phyloP scores from a whole-genome alignment of 2,888 invertebrate species.

The Diarsia dahlii region DNA sequence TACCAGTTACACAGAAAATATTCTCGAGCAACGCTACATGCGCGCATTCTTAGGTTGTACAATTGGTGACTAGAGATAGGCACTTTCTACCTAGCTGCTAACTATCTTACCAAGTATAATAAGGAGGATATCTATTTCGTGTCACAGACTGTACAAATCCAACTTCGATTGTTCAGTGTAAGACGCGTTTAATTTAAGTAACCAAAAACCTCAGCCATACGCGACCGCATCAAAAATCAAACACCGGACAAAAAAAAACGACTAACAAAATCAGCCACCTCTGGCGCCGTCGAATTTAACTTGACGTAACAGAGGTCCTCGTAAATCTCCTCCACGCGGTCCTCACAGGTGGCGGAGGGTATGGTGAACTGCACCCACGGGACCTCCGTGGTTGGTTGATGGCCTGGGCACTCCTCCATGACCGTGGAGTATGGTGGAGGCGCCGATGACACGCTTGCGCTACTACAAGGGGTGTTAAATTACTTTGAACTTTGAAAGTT shows the following conservation, averaged over 20 bases:
- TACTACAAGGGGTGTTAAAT: conserved; percentile 75
- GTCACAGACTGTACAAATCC: background rate
- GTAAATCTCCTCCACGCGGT: conserved; percentile 95
- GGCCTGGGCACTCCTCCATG: conserved; percentile 71
- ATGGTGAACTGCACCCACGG: conserved; percentile 93
- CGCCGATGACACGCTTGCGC: conserved; percentile 77
- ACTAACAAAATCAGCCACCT: conserved; percentile 87
- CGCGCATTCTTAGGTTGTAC: background rate
- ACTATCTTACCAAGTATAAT: background rate
- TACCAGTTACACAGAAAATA: background rate
- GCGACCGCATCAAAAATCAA: conserved; percentile 43
- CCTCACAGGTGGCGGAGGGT: conserved; percentile 91
- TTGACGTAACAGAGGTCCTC: conserved; percentile 97
- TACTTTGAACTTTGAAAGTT: conserved; percentile 52
- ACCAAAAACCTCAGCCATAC: conserved; percentile 29
- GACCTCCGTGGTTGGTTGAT: conserved; percentile 81
- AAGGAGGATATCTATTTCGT: background rate
- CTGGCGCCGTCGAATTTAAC: conserved; percentile 93
- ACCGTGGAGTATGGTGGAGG: conserved; percentile 74
- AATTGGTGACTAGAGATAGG: background rate
- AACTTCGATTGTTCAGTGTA: rapidly evolving
- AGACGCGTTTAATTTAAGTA: background rate
- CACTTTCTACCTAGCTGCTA: background rate
- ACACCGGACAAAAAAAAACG: conserved; percentile 35
- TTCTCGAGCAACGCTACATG: background rate